Evolutionary conservation across 2,888 invertebrate species (phyloP), one percentile per base, ranked within the genome.

Genomic region (Thera britannica): DNA sequence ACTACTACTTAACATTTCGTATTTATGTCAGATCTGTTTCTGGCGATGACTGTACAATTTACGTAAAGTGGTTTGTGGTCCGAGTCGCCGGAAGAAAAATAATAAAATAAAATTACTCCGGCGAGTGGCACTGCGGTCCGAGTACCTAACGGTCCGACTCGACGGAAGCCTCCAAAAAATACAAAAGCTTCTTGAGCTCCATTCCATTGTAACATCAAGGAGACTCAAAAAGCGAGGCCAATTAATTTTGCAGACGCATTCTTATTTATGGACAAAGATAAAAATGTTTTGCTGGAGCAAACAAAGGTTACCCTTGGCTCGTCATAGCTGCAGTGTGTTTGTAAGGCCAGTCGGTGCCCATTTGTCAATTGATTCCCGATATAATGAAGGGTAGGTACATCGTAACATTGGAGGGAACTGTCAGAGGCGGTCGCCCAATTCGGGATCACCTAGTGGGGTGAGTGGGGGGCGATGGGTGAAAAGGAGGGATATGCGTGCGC

Each of bases 291-390:
- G 76, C 79, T 81, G 83, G 84, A 82, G 85, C 83, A 87, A 88
- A 89, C 87, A 90, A 85, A 83, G 80, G 78, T 68, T 62, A 72
- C 62, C 65, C 70, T 73, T 68, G 70, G 71, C 58, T 69, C 67
- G 75, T 72, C 67, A 60, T 63, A 71, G 74, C 65, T 83, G 85
- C 80, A 81, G 75, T 74, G 71, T 67, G 72, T 72, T 73, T 73
- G 78, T 74, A 75, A 74, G 77, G 80, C 76, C 79, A 77, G 82
- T 77, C 77, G 72, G 82, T 85, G 79, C 83, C 86, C 87, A 91
- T 92, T 91, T 90, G 90, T 89, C 93, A 92, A 93, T 92, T 92
- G 92, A 93, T 92, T 92, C 90, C 84, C 90, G 87, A 92, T 93
- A 92, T 91, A 92, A 92, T 91, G 90, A 90, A 90, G 90, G 90